Base-by-base conservation (phyloP, 2,113 vertebrate genomes). In the Varanus salvator region DNA sequence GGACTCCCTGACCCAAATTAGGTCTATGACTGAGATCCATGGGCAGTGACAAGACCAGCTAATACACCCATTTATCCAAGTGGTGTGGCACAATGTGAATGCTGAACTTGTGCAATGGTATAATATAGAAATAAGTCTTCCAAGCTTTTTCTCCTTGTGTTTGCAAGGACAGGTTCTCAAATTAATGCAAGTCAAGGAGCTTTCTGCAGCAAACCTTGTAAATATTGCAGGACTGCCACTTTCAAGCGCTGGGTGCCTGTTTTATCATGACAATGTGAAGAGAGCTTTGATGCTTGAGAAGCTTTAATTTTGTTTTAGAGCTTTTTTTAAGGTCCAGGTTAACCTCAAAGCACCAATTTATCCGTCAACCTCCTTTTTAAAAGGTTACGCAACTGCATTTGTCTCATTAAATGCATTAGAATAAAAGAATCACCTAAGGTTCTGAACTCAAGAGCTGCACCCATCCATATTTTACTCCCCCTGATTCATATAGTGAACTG, bases 201-300 rank as follows among this genome's bases (percentile, higher is more conserved):
- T 95, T 93, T 0, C 0, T 12, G 93, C 89, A 94, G 93, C 94
- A 84, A 93, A 76, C 29, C 86, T 93, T 95, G 90, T 95, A 95
- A 96, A 95, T 96, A 93, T 93, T 95, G 86, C 87, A 95, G 92
- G 93, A 94, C 93, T 94, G 92, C 92, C 93, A 94, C 91, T 96
- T 95, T 94, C 94, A 94, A 92, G 93, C 94, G 50, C 88, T 11
- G 17, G 38, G 75, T 92, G 88, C 93, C 81, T 95, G 89, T 95
- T 95, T 96, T 95, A 95, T 94, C 91, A 50, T 93, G 89, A 88
- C 84, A 91, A 88, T 3, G 0, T 86, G 93, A 50, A 76, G 50
- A 92, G 93, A 93, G 87, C 93, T 95, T 96, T 95, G 94, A 95
- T 95, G 95, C 92, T 84, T 89, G 87, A 66, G 84, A 93, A 93